Evolutionary conservation across 2,888 invertebrate species (phyloP).

Genomic region (Atherix ibis): DNA sequence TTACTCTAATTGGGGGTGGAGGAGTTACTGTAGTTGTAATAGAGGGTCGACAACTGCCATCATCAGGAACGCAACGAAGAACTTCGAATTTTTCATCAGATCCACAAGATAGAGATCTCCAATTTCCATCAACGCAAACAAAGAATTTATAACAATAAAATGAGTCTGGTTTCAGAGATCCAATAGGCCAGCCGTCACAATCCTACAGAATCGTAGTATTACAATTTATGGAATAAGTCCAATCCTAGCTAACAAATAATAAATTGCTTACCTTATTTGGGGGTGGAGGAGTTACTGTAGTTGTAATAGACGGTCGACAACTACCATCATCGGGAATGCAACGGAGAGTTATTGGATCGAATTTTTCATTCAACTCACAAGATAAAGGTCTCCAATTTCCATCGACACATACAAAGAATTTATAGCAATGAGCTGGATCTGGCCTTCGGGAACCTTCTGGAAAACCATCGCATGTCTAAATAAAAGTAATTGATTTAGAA

Average conservation of each 20-base stretch:
- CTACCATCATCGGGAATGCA: not conserved
- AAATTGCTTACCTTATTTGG: too few species aligned
- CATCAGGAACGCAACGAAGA: not conserved
- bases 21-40: not conserved
- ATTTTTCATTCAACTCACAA: not conserved
- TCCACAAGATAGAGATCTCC: not conserved
- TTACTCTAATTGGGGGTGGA: too few species aligned
- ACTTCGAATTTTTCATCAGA: not conserved
- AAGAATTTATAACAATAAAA: not conserved
- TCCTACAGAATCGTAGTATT: too few species aligned
- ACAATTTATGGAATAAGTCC: too few species aligned
- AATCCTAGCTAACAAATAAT: too few species aligned
- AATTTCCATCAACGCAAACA: not conserved
- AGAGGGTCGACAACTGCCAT: constrained; percentile 18
- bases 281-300: too few species aligned
- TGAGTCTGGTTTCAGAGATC: constrained; percentile 6
- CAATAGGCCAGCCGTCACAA: not conserved
- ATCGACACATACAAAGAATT: constrained; percentile 8
- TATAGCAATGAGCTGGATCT: not conserved
- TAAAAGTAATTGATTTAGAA: too few species aligned
- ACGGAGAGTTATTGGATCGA: not conserved
- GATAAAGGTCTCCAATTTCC: not conserved
- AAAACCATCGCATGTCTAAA: not conserved
- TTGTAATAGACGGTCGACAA: not conserved
- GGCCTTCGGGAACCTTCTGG: not conserved